Conservation (phyloP, 2,797 vertebrate genomes). For the Phrynocephalus forsythii region DNA sequence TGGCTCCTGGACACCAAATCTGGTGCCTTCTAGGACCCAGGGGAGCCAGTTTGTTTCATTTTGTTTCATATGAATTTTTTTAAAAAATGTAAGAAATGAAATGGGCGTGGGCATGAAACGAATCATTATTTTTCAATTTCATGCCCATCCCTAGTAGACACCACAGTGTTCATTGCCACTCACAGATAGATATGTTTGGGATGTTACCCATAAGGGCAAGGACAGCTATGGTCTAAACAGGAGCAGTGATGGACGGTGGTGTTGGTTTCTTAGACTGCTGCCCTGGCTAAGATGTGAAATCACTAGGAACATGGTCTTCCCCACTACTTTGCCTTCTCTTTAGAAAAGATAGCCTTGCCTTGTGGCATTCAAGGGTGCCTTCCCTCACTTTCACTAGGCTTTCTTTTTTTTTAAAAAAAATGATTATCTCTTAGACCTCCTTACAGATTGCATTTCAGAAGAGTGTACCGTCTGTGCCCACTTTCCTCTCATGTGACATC, state of each 20-base stretch:
- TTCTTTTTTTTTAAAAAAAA: neutral
- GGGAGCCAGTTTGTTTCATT: too few species aligned
- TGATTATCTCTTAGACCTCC: neutral
- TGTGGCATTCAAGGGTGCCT: neutral
- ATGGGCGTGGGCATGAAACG: too few species aligned
- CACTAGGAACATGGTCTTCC: neutral
- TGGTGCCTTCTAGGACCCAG: too few species aligned
- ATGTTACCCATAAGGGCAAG: neutral
- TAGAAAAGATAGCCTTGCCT: neutral
- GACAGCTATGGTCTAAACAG: too few species aligned
- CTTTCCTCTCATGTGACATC: conserved; percentile 17
- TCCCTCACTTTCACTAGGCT: neutral
- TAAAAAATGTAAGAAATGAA: too few species aligned
- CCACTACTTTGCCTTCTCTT: neutral
- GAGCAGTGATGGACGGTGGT: too few species aligned
- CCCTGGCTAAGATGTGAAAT: neutral
- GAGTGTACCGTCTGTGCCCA: neutral
- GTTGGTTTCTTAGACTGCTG: too few species aligned
- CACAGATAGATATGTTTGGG: neutral
- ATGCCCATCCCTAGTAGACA: neutral
- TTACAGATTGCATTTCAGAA: neutral
- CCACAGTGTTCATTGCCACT: neutral
- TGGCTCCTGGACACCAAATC: too few species aligned
- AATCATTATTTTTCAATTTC: too few species aligned
- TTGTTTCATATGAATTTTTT: too few species aligned